Evolutionary conservation across 2,888 invertebrate genomes (phyloP), one percentile per base, ranked within the genome.

Genomic region (Axea sp.): DNA sequence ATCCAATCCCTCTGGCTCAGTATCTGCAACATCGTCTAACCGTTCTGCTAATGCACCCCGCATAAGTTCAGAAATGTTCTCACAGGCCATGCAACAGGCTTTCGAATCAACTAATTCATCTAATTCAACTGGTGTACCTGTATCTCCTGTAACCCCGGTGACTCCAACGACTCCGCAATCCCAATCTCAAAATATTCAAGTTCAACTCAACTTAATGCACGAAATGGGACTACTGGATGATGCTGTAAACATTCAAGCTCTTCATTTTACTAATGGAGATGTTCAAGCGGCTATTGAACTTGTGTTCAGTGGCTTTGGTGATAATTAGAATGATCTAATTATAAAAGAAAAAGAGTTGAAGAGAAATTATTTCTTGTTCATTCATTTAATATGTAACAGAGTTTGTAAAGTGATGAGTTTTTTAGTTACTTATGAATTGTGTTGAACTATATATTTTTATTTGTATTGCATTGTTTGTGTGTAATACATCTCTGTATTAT

Each of bases 181-280:
- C 0, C 81, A 79, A 49, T 53, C 77, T 1, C 60, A 80, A 1
- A 80, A 86, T 65, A 71, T 85, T n/a, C 84, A 77, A 68, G 77
- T 90, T 1, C 93, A 94, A 80, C 88, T 95, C 74, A 90, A 91
- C 51, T 94, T 94, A 82, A 95, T 98, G 95, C 92, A 93, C 77
- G 97, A 97, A 85, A 94, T 98, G 92, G 98, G 98, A 0, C 92
- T 98, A 11, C 88, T 92, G 15, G 94, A 98, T 87, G 95, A 96
- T 82, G 91, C 92, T 1, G 89, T 94, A 49, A 75, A 75, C 9
- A 57, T 72, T 1, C 92, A 95, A 77, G 97, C 96, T 1, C 89
- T 98, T 30, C 92, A 93, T 75, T 92, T 94, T 55, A 94, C 94
- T 41, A 91, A 90, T 77, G 97, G 98, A 53, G 95, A 97, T 85